Evolutionary conservation across 1,140 invertebrate genomes (phyloP).

Genomic region (Calliphora vicina): DNA sequence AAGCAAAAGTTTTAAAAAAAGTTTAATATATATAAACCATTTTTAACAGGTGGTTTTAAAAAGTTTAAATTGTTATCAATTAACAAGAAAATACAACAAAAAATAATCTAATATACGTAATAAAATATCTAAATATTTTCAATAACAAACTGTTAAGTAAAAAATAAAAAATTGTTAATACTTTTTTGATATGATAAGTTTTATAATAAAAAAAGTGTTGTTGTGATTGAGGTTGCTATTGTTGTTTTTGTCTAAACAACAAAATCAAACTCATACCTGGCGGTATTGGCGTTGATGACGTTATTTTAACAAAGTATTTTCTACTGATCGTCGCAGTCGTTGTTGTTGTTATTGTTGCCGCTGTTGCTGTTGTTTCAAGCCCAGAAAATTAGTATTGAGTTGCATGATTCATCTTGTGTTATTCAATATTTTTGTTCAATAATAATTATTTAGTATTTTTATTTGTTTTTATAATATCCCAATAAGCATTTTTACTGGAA

Average conservation of each 20-base stretch:
- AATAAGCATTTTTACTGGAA: no score
- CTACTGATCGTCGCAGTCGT: neutral
- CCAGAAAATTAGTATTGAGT: neutral
- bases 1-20: neutral
- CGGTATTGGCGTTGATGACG: neutral
- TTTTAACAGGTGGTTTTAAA: neutral
- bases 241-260: neutral
- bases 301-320: neutral
- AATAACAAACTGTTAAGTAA: neutral
- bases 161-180: neutral
- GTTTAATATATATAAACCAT: neutral
- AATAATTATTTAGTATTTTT: slow-evolving; percentile 7
- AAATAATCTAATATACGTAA: neutral
- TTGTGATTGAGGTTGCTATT: neutral
- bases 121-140: neutral
- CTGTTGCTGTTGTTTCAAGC: neutral
- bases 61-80: neutral
- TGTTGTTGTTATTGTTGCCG: neutral
- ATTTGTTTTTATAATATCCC: slow-evolving; percentile 9
- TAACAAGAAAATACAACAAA: no score
- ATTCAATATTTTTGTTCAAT: neutral
- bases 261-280: neutral
- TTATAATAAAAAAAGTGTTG: neutral
- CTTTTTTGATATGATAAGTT: neutral
- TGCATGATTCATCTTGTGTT: neutral